Percentiles rank a stretch among this genome's conserved stretches.
These are phyloP conservation scores for Drosophila dunni DNA, from an alignment of 1,140 invertebrate genomes.

Conservation along the genomic window DNA sequence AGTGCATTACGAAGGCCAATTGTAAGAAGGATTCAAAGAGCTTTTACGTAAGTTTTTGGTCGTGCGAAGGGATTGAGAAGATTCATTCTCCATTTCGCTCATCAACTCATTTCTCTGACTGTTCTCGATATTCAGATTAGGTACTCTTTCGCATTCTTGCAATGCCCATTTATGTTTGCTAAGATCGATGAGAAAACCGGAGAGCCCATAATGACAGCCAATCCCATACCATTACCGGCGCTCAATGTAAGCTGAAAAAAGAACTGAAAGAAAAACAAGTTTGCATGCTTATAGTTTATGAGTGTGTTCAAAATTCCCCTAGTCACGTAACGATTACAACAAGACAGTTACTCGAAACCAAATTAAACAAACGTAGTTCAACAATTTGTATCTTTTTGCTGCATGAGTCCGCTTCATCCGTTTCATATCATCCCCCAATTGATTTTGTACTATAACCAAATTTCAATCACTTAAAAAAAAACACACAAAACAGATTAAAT, in stretches of 20 bases:
- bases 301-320: constrained; percentile 6
- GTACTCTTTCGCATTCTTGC: constrained; percentile 90
- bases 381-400: not conserved
- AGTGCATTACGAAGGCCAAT: constrained; percentile 92
- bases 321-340: not conserved
- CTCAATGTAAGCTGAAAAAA: constrained; percentile 88
- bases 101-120: constrained; percentile 30
- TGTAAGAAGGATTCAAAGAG: constrained; percentile 93
- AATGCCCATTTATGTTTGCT: constrained; percentile 87
- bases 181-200: constrained; percentile 87
- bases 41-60: constrained; percentile 89
- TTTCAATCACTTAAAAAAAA: constrained; percentile 5
- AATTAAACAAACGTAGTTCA: not conserved
- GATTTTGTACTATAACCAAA: constrained; percentile 25
- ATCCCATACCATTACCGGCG: constrained; percentile 88
- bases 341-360: not conserved
- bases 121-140: constrained; percentile 86
- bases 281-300: constrained; percentile 22
- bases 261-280: not conserved
- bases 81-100: not conserved
- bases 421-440: constrained; percentile 10
- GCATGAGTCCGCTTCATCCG: constrained; percentile 36
- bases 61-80: not conserved
- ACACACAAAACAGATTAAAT: constrained; percentile 86
- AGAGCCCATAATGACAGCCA: constrained; percentile 85